Percentiles rank a stretch among this genome's conserved stretches.
These are phyloP conservation scores for Papilio aristodemus DNA, from an alignment of 1,140 invertebrate species.

Conservation along the genomic window DNA sequence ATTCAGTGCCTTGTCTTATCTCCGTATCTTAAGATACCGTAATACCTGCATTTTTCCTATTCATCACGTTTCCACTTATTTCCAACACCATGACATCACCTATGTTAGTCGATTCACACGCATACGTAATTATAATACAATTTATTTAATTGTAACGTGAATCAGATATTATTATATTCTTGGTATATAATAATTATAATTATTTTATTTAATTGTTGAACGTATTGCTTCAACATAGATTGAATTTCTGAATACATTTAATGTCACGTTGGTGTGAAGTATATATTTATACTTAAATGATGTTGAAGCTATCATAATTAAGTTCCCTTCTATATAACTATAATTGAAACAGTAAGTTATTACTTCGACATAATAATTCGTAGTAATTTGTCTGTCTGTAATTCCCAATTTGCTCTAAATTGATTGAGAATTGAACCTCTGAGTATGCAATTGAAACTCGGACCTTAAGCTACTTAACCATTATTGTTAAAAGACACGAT, in stretches of 20 bases:
- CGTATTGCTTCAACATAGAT: neutral
- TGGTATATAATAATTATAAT: slow-evolving; percentile 5
- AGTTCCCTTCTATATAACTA: no score
- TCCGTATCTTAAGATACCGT: slow-evolving; percentile 18
- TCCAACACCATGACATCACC: slow-evolving; percentile 4
- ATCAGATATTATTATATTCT: slow-evolving; percentile 13
- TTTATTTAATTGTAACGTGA: slow-evolving; percentile 29
- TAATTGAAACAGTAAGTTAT: no score
- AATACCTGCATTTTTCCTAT: slow-evolving; percentile 23
- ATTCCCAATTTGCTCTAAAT: no score
- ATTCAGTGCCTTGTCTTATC: slow-evolving; percentile 21
- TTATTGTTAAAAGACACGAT: neutral
- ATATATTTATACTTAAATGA: neutral
- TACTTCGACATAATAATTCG: no score
- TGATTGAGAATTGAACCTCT: no score
- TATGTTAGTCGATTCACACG: neutral
- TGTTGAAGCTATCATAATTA: neutral
- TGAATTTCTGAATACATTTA: slow-evolving; percentile 13
- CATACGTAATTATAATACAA: slow-evolving; percentile 8
- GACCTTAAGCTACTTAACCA: neutral
- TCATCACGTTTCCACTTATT: slow-evolving; percentile 22
- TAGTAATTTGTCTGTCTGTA: no score
- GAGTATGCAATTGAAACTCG: neutral
- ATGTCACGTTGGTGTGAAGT: neutral
- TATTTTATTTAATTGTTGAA: slow-evolving; percentile 2